Evolutionary conservation across 2,888 invertebrate genomes (phyloP), one percentile per base, ranked within the genome.

Genomic region (Sclerodermus sp.): DNA sequence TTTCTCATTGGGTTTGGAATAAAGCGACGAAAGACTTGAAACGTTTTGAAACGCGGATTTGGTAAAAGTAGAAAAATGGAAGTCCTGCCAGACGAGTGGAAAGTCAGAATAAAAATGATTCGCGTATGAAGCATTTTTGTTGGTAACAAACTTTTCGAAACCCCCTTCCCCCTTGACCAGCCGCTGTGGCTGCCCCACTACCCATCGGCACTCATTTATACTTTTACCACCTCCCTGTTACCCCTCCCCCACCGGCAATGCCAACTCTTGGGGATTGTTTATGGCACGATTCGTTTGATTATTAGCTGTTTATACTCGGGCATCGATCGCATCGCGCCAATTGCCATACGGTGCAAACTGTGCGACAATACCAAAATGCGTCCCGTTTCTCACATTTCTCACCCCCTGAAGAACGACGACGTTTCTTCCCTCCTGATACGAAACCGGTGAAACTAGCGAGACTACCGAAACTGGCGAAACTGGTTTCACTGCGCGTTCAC

Each of bases 241-340:
- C 53, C 32, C 57, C 51, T 50, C 55, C 51, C 40, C 45, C 41
- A 29, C n/a, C n/a, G n/a, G n/a, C n/a, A n/a, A n/a, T n/a, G n/a
- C n/a, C n/a, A n/a, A n/a, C n/a, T n/a, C n/a, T n/a, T n/a, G n/a
- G 55, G 58, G 62, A 73, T 68, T 73, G 73, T 73, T 73, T 76
- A 72, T 72, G 70, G 73, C 70, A 68, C 71, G 67, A 73, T 74
- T 74, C 73, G 67, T 72, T 73, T 71, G 71, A 75, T 75, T 74
- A 76, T 76, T 74, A 76, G 73, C 71, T 74, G 71, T 71, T 76
- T 76, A 76, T 71, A 67, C 69, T 62, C 64, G 57, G 55, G 46
- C 66, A 73, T 74, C 67, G 74, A 73, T 72, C 70, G 66, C 60
- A 57, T 55, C 58, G 62, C 58, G 61, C 60, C 58, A 63, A 64